Evolutionary conservation across 2,888 invertebrate species (phyloP).

Genomic region (Cordylochernes scorpioides): DNA sequence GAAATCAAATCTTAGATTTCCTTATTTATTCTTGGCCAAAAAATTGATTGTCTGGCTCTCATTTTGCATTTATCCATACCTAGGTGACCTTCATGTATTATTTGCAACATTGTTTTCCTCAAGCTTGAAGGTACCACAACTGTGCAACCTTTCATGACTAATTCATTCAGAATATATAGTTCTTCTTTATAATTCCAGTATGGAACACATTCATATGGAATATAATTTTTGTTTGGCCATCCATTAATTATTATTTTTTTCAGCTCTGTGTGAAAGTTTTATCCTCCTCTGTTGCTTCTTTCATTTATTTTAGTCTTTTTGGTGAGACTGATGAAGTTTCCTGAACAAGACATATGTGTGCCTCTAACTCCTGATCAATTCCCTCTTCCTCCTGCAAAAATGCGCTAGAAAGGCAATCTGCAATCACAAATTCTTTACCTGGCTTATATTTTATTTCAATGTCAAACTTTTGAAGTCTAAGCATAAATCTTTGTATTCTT

Average conservation of each 20-base stretch:
- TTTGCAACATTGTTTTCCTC: background rate
- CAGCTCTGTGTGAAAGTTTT: background rate
- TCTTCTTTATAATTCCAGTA: background rate
- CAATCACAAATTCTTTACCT: too few species aligned
- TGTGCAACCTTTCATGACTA: background rate
- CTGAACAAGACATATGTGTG: too few species aligned
- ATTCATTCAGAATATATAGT: background rate
- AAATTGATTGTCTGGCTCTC: conserved; percentile 1
- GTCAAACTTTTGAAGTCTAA: too few species aligned
- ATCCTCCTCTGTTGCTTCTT: background rate
- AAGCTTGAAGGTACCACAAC: background rate
- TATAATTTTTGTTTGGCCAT: background rate
- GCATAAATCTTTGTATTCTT: too few species aligned
- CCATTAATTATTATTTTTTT: background rate
- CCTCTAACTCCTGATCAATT: too few species aligned
- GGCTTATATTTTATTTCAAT: too few species aligned
- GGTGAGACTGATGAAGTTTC: too few species aligned
- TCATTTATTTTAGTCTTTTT: too few species aligned
- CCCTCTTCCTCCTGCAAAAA: too few species aligned
- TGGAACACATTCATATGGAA: background rate
- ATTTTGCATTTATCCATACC: conserved; percentile 1
- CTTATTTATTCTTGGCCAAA: conserved; percentile 1
- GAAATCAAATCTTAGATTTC: background rate
- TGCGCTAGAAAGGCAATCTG: too few species aligned
- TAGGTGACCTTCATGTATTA: background rate